phyloP scores from a whole-genome alignment of 2,888 invertebrate genomes.

The Eudasyphora cyanicolor region DNA sequence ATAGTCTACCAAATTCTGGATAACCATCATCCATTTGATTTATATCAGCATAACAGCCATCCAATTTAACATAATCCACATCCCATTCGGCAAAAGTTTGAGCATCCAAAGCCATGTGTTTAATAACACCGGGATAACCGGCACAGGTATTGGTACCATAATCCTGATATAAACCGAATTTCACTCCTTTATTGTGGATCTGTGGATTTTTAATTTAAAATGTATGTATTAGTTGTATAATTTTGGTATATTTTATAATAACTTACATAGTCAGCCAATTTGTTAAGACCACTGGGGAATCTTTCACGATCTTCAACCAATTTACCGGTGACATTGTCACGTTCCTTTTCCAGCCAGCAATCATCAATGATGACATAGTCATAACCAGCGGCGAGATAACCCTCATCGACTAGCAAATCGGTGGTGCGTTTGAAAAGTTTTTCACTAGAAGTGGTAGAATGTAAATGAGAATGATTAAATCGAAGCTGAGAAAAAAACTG shows the following conservation, averaged over 20 bases:
- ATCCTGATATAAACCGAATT: constrained; percentile 90
- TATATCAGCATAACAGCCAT: constrained; percentile 87
- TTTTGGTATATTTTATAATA: not conserved
- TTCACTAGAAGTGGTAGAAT: constrained; percentile 83
- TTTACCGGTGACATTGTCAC: constrained; percentile 82
- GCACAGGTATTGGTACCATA: constrained; percentile 89
- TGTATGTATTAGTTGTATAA: not conserved
- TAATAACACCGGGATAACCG: constrained; percentile 87
- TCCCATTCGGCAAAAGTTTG: constrained; percentile 89
- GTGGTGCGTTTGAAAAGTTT: constrained; percentile 83
- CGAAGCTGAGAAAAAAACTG: too few species aligned
- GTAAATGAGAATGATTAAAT: not conserved
- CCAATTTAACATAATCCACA: constrained; percentile 90
- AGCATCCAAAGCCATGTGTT: constrained; percentile 85
- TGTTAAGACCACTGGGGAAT: constrained; percentile 88
- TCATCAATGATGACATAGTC: constrained; percentile 88
- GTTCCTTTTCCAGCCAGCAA: constrained; percentile 86
- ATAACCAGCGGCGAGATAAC: constrained; percentile 87
- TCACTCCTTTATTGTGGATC: constrained; percentile 86
- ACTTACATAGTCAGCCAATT: constrained; percentile 86
- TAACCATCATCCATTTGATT: constrained; percentile 84
- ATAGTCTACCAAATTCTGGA: constrained; percentile 84
- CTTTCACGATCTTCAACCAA: constrained; percentile 85
- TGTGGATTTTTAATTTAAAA: constrained; percentile 74
- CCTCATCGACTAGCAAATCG: constrained; percentile 84